A percentile compares a stretch with the other conserved stretches of the same genome.
These are phyloP conservation scores for Gobio gobio DNA, from an alignment of 2,113 vertebrate genomes.

Conservation along the genomic window DNA sequence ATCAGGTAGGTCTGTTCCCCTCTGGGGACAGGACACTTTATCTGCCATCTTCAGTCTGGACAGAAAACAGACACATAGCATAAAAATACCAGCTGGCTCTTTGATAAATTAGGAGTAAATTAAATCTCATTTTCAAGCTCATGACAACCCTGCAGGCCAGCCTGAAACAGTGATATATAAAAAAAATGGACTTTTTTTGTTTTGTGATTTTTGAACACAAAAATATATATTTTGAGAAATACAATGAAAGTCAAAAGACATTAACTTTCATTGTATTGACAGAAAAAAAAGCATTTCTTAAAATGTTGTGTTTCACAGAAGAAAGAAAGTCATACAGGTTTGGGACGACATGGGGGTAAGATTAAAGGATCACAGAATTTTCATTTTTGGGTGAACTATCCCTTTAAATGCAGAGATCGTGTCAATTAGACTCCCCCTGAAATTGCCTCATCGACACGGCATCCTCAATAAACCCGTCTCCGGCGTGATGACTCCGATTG, in stretches of 20 bases:
- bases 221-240: background rate
- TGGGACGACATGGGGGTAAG: background rate
- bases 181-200: background rate
- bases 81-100: conserved; percentile 12
- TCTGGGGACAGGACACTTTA: conserved; percentile 52
- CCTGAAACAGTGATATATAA: conserved; percentile 38
- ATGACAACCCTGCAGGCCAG: conserved; percentile 29
- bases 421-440: too few relatives aligned
- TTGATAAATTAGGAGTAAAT: conserved; percentile 17
- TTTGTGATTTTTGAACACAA: background rate
- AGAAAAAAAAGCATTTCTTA: background rate
- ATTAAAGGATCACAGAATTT: conserved; percentile 17
- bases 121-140: conserved; percentile 20
- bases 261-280: background rate
- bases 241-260: background rate
- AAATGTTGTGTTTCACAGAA: background rate
- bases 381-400: too few relatives aligned
- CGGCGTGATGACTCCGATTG: too few relatives aligned
- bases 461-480: too few relatives aligned
- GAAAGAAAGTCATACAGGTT: background rate
- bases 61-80: conserved; percentile 42
- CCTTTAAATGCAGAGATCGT: too few relatives aligned
- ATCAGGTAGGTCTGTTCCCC: conserved; percentile 51
- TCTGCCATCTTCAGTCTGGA: conserved; percentile 51
- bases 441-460: too few relatives aligned